Base-by-base conservation (phyloP, 2,888 invertebrate species). In the Mayetiola destructor region DNA sequence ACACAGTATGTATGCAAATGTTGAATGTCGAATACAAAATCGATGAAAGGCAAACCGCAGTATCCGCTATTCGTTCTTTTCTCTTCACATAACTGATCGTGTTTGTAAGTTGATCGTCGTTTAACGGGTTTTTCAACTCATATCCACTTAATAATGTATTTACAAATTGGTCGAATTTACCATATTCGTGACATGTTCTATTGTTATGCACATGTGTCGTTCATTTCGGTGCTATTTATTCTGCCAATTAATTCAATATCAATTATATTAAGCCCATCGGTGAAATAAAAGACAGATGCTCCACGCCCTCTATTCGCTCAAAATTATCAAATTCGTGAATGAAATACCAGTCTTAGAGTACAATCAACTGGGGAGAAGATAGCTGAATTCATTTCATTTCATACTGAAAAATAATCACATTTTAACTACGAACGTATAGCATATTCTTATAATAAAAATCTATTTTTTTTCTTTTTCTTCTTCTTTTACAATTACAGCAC, bases 401-500 rank as follows among this genome's bases (percentile, higher is more conserved):
- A n/a, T n/a, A n/a, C n/a, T n/a, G n/a, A 48, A 20, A 48, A 27
- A 48, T 27, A 48, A 48, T 48, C 27, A 48, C 48, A 27, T 27
- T 27, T 48, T 48, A 48, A 48, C 48, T 48, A 48, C 23, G n/a
- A n/a, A n/a, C n/a, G n/a, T n/a, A n/a, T n/a, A n/a, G n/a, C 27
- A 27, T 27, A 48, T 48, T 48, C 27, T 48, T 27, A 48, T 27
- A n/a, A n/a, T n/a, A n/a, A n/a, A n/a, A n/a, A 2, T 14, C 27
- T 27, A 8, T 48, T 3, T 21, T 20, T 10, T 40, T 21, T 21
- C 40, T 40, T 40, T 48, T 2, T 21, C 57, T 57, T 53, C 21
- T 36, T 30, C 30, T 12, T 59, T 67, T 66, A 1, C n/a, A n/a
- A n/a, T n/a, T n/a, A n/a, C 63, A 73, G 73, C 68, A 64, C 62